Base-by-base conservation (phyloP, 30 jellyfish, hydroid and myxozoan species). In the Mastigias papua region DNA sequence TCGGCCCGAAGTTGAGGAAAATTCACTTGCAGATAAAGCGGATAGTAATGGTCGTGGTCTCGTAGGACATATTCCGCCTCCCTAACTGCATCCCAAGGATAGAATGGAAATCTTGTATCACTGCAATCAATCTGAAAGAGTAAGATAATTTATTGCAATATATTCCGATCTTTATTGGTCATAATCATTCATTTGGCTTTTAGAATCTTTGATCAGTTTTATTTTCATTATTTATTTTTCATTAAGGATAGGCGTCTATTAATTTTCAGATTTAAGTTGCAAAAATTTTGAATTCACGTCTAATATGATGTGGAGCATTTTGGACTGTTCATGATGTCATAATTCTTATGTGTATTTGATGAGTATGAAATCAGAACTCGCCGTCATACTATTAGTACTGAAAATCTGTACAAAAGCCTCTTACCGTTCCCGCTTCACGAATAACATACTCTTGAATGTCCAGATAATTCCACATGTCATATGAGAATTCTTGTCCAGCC, bases 1-100 rank as follows among this genome's bases (percentile, higher is more conserved):
- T 95, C 99, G 1, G 97, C 98, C 29, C 91, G 95, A 48, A 95
- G 66, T 74, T 95, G 97, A 29, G 99, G 99, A 71, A 95, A 95
- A 62, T 95, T 95, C 57, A 95, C 91, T 90, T 95, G 99, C 74
- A 95, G 87, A 82, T 83, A 95, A 73, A 95, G 69, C 42, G 99
- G 97, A 57, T 85, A 90, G 30, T 82, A 78, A 69, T 95, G 99
- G 58, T 95, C 99, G 58, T 95, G 99, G 48, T 95, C 97, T 69
- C 90, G 67, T 15, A 95, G 86, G 30, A 95, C 95, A 73, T 80
- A 78, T 63, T 95, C 99, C 48, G 99, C 97, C 80, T 95, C 90
- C 34, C 95, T 93, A 4, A 95, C 97, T 17, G 90, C 98, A 65
- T 95, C 99, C 99, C 99, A 95, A 9, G 99, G 99, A 51, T 95